Base-by-base conservation (phyloP, 1,140 invertebrate genomes). In the Drosophila nigromelanica region DNA sequence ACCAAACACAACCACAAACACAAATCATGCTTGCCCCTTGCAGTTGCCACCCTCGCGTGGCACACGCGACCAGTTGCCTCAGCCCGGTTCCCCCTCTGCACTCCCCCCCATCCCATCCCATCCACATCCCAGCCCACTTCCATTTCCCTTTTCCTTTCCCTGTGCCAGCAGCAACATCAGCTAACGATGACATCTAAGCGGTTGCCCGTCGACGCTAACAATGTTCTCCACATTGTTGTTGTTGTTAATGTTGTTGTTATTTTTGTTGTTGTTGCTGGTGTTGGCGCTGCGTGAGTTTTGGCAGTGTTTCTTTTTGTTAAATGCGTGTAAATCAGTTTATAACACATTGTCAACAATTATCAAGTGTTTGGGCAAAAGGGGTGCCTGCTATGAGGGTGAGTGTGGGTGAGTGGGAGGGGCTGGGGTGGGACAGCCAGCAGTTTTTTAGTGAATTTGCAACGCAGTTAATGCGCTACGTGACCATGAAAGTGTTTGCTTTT, bases 331-430 rank as follows among this genome's bases (percentile, higher is more conserved):
- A 87, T 87, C 82, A 87, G 82, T 87, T 87, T 87, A 87, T 89
- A 87, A 87, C 82, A 87, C 82, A 87, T 87, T 87, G 82, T 87
- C 82, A 89, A 87, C 82, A 87, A 87, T 87, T 87, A 87, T 87
- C 72, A 82, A 87, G 70, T 86, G 78, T 81, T 85, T 24, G 60
- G 11, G 30, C 7, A 24, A 55, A 56, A 37, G 18, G 43, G 58
- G 27, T 60, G 27, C 43, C 5, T 6, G 54, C 21, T 11, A 3
- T 30, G 8, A 12, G 40, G 15, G 39, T 4, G 15, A 18, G 39
- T 4, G 15, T 18, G 11, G 33, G 12, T 4, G 1, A 21, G 37
- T 24, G 6, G 4, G 11, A 30, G 40, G 24, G 10, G 56, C 18
- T n/a, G 35, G 33, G 4, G 58, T n/a, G 12, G 27, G 4, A 3